phyloP scores from a whole-genome alignment of 2,113 vertebrate genomes.

The Ochotona princeps region DNA sequence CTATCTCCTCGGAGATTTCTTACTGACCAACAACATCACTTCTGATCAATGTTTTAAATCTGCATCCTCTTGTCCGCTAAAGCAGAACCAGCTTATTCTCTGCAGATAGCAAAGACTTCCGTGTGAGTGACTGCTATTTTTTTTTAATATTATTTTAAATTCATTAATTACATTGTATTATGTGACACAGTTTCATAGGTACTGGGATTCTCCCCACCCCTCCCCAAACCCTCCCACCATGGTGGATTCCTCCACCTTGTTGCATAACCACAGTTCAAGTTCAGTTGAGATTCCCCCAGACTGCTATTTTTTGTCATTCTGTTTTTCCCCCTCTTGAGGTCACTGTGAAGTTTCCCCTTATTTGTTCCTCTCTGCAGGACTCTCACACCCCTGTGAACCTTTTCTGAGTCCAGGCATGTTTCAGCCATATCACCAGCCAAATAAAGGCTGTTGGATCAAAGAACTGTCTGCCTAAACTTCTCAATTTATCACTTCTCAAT shows the following conservation, averaged over 20 bases:
- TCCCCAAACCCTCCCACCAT: no score
- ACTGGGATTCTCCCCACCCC: no score
- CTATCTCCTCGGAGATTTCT: slow-evolving; percentile 61
- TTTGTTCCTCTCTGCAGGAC: slow-evolving; percentile 74
- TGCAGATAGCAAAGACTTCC: slow-evolving; percentile 35
- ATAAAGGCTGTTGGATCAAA: slow-evolving; percentile 81
- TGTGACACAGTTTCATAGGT: no score
- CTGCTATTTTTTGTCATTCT: not conserved
- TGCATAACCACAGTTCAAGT: no score
- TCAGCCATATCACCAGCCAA: slow-evolving; percentile 73
- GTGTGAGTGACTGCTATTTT: slow-evolving; percentile 3
- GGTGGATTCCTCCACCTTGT: no score
- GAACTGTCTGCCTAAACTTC: slow-evolving; percentile 81
- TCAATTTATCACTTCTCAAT: slow-evolving; percentile 84
- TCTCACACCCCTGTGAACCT: slow-evolving; percentile 67
- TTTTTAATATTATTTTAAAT: no score
- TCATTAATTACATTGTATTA: no score
- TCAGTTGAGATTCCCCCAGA: no score
- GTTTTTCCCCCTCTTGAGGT: slow-evolving; percentile 43
- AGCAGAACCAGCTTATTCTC: slow-evolving; percentile 3
- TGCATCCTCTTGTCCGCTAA: slow-evolving; percentile 70
- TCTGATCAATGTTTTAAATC: slow-evolving; percentile 73
- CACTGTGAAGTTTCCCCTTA: slow-evolving; percentile 57
- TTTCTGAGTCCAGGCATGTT: slow-evolving; percentile 82
- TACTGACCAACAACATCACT: slow-evolving; percentile 60